Percentiles rank a stretch among this genome's conserved stretches.
Evolutionary conservation across 1,140 invertebrate genomes (phyloP).

Genomic region (Drosophila seguyi): DNA sequence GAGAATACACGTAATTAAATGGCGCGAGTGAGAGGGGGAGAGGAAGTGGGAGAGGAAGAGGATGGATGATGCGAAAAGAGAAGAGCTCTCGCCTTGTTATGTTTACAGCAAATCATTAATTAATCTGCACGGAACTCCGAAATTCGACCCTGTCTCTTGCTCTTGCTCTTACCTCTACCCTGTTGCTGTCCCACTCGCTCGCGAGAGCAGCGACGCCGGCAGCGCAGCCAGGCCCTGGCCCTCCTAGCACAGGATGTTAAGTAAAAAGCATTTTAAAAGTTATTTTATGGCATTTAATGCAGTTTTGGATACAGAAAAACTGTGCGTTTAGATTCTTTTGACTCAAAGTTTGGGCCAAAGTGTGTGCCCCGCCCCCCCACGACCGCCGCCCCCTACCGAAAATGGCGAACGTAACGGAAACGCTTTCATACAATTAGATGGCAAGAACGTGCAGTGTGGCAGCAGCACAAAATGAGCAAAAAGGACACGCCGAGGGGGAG

Average conservation of each 20-base stretch:
- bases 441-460: conserved; percentile 66
- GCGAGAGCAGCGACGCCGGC: conserved; percentile 1
- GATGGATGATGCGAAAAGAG: conserved; percentile 3
- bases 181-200: conserved; percentile 14
- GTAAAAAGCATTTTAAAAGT: conserved; percentile 85
- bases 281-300: conserved; percentile 85
- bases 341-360: conserved; percentile 62
- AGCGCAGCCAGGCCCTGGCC: conserved; percentile 19
- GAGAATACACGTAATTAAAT: conserved; percentile 18
- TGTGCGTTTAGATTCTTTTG: conserved; percentile 82
- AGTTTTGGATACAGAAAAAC: conserved; percentile 84
- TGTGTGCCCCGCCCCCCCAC: neutral
- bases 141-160: neutral
- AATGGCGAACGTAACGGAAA: conserved; percentile 82
- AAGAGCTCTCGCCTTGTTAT: conserved; percentile 31
- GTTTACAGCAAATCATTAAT: conserved; percentile 79
- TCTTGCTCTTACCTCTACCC: neutral
- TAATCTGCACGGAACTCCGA: conserved; percentile 66
- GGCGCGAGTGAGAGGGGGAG: neutral
- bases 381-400: conserved; percentile 35
- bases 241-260: conserved; percentile 72
- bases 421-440: conserved; percentile 82
- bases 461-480: conserved; percentile 29
- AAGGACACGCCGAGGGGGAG: neutral
- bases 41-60: neutral